These are phyloP conservation scores for Cheilosia vulpina DNA, from an alignment of 2,888 invertebrate genomes.

Conservation along the genomic window DNA sequence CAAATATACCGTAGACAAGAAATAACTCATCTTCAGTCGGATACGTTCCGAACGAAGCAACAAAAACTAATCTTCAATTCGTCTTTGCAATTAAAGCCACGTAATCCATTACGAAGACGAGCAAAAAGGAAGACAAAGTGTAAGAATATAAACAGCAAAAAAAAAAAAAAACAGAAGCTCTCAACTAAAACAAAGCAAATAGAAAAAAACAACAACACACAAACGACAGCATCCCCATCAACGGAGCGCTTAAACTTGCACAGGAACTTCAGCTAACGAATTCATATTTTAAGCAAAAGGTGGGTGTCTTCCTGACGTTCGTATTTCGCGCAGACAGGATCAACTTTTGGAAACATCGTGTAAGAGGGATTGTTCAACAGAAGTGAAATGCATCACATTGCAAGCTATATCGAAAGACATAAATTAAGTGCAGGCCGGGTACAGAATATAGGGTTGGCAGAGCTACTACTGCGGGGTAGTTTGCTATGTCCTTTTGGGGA, in stretches of 20 bases:
- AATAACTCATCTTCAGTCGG: conserved; percentile 32
- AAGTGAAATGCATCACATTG: conserved; percentile 72
- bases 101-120: conserved; percentile 67
- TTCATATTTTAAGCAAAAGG: conserved; percentile 57
- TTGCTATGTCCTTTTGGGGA: conserved; percentile 54
- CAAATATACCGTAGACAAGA: conserved; percentile 11
- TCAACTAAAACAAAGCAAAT: neutral
- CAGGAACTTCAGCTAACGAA: conserved; percentile 54
- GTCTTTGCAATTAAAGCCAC: conserved; percentile 71
- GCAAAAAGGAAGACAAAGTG: neutral
- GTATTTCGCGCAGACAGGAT: conserved; percentile 51
- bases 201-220: conserved; percentile 18
- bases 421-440: conserved; percentile 68
- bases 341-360: conserved; percentile 72
- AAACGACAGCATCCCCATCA: conserved; percentile 2
- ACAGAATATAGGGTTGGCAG: neutral
- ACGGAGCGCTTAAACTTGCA: conserved; percentile 48
- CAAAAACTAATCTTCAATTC: conserved; percentile 60
- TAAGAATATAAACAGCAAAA: conserved; percentile 12
- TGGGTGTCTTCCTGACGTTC: conserved; percentile 14
- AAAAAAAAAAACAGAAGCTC: neutral
- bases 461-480: conserved; percentile 7
- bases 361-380: conserved; percentile 69
- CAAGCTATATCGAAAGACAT: conserved; percentile 71
- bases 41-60: conserved; percentile 29